Evolutionary conservation across 2,113 vertebrate species (phyloP).

Genomic region (Rattus rattus): DNA sequence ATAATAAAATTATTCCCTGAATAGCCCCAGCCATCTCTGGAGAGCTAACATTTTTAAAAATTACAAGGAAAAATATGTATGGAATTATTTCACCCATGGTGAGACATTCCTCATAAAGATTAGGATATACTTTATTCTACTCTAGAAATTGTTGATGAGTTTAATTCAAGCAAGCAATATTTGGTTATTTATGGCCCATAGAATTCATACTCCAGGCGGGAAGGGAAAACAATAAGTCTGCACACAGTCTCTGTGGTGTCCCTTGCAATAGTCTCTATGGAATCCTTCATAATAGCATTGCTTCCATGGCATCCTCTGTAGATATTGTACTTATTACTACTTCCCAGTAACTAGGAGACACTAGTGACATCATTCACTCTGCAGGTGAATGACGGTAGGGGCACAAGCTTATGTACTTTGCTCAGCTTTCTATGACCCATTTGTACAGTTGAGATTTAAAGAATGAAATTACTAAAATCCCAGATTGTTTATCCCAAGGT

Average conservation of each 20-base stretch:
- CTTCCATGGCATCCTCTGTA: neutral
- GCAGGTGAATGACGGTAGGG: neutral
- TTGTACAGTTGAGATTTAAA: neutral
- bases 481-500: neutral
- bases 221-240: neutral
- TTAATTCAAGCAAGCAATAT: neutral
- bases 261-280: no score
- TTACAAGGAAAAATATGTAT: constrained; percentile 23
- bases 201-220: neutral
- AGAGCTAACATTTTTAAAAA: neutral
- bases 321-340: neutral
- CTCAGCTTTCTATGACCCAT: neutral
- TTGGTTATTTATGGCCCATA: neutral
- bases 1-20: neutral
- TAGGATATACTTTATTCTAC: neutral
- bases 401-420: neutral
- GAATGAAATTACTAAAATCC: neutral
- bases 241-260: neutral
- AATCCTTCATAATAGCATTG: neutral
- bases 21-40: neutral
- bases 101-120: neutral
- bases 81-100: neutral
- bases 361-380: neutral
- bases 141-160: neutral
- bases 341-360: neutral